Evolutionary conservation across 2,113 vertebrate genomes (phyloP), one percentile per base, ranked within the genome.

Genomic region (Melanerpes formicivorus): DNA sequence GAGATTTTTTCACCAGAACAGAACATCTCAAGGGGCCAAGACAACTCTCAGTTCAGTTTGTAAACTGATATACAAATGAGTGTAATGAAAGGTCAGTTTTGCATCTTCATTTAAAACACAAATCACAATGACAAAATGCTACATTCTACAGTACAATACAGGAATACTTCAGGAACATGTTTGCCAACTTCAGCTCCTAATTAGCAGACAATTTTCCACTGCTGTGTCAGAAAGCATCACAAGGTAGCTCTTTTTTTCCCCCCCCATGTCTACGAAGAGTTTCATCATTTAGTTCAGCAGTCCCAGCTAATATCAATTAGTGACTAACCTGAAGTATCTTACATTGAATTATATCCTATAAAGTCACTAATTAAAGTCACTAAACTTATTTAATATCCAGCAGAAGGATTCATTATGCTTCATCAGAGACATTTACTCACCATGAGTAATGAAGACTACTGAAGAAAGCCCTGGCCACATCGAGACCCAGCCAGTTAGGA

Each of bases 351-450:
- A 90, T 77, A 70, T 63, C 29, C 10, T 73, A 40, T 62, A 89
- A 89, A 92, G 89, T 90, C 60, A 82, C 79, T 59, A 76, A 89
- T 77, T 87, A 76, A 90, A 66, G 26, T 82, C 79, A 77, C 11
- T 60, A 78, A 74, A 80, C 8, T 64, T 84, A 81, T 87, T 95
- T 89, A 91, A 85, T 90, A 74, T 56, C 56, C 48, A 86, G 18
- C 67, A 77, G 3, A 3, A 87, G 18, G 65, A 94, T 88, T 62
- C 30, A 64, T 81, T 91, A 77, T 21, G 71, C n/a, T 86, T 86
- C 46, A 93, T 90, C 64, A 85, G 80, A 80, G 16, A 8, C 1
- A 4, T 48, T 87, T 64, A 55, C 77, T 90, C 18, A 42, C 29
- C n/a, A 25, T 27, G 17, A 52, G 6, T 30, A 23, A 18, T 30